phyloP scores from a whole-genome alignment of 2,888 invertebrate genomes.

The Drosophila maculinotata region DNA sequence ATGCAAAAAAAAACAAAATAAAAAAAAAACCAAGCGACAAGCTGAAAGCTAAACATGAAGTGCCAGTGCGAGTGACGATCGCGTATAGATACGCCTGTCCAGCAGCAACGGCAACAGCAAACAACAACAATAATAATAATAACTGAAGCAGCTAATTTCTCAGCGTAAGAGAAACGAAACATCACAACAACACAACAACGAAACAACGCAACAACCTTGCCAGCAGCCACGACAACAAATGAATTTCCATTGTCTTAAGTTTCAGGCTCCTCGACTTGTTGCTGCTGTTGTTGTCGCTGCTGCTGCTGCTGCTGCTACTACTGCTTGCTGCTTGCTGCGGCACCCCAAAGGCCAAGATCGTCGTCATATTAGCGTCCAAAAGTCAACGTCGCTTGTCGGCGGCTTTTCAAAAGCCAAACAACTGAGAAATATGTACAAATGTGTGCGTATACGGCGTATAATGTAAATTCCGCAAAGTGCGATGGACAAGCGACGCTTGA shows the following conservation, averaged over 20 bases:
- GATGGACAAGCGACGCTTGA: slow-evolving; percentile 78
- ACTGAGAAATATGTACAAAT: slow-evolving; percentile 56
- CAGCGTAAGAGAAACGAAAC: slow-evolving; percentile 64
- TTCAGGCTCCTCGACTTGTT: slow-evolving; percentile 63
- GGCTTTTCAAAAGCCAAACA: slow-evolving; percentile 73
- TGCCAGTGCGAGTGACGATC: slow-evolving; percentile 75
- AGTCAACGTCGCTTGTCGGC: slow-evolving; percentile 78
- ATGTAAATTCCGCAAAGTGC: slow-evolving; percentile 80
- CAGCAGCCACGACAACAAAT: slow-evolving; percentile 73
- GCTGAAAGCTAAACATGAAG: slow-evolving; percentile 77
- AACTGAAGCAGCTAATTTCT: slow-evolving; percentile 80
- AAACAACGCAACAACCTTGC: slow-evolving; percentile 68
- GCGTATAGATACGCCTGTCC: slow-evolving; percentile 70
- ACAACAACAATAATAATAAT: slow-evolving; percentile 63
- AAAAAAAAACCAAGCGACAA: slow-evolving; percentile 46
- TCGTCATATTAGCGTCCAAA: slow-evolving; percentile 81
- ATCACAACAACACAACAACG: slow-evolving; percentile 24
- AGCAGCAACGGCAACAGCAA: slow-evolving; percentile 34
- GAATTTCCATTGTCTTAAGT: slow-evolving; percentile 76
- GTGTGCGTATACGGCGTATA: slow-evolving; percentile 61
- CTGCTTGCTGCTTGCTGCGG: slow-evolving; percentile 32
- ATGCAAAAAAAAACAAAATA: slow-evolving; percentile 65
- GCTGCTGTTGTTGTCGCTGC: slow-evolving; percentile 35
- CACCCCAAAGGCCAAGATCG: slow-evolving; percentile 81
- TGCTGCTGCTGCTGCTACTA: slow-evolving; percentile 31